phyloP scores from a whole-genome alignment of 2,888 invertebrate species.

The Stegana nigrithorax region DNA sequence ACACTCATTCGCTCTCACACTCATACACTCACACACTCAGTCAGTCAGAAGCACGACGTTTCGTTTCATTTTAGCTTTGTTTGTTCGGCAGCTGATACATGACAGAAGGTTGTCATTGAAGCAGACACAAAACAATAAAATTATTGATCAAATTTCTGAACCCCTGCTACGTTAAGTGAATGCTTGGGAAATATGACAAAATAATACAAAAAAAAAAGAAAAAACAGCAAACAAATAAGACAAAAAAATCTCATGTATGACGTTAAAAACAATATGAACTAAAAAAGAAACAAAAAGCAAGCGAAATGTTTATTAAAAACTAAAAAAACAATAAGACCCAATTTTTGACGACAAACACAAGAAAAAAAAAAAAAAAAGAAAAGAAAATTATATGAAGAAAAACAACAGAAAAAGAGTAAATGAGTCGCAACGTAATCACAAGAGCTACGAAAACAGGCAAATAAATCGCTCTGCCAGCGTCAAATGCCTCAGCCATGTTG shows the following conservation, averaged over 20 bases:
- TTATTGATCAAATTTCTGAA: constrained; percentile 56
- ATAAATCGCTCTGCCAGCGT: neutral
- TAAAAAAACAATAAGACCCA: constrained; percentile 5
- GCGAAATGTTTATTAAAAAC: neutral
- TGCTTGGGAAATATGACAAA: no score
- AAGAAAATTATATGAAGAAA: neutral
- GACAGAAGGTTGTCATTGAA: neutral
- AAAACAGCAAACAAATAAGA: neutral
- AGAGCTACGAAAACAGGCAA: neutral
- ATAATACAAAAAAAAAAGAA: neutral
- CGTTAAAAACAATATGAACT: no score
- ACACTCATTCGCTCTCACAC: no score
- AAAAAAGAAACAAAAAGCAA: constrained; percentile 6
- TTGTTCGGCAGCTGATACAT: no score
- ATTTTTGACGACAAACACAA: neutral
- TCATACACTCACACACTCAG: no score
- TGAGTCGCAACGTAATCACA: neutral
- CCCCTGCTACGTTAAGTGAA: no score
- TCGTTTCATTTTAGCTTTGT: no score
- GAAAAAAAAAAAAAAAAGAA: neutral
- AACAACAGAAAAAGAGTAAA: neutral
- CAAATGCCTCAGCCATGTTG: neutral
- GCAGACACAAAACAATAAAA: constrained; percentile 15
- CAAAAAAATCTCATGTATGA: neutral
- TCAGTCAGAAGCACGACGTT: no score